Base-by-base conservation (phyloP, 2,888 invertebrate genomes). In the Eristalinus aeneus region DNA sequence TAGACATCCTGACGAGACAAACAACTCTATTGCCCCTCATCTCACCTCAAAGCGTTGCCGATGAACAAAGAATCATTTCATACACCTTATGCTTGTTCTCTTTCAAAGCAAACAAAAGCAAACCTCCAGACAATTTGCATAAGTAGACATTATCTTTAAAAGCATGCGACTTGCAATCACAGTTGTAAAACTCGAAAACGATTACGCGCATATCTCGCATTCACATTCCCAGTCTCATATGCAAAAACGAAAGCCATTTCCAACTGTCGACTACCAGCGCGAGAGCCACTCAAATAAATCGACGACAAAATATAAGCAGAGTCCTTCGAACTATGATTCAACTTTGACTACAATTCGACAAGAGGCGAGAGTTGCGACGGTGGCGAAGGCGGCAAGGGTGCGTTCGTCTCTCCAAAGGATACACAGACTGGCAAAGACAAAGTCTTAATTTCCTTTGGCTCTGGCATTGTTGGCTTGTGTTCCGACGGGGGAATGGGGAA, bases 131-230 rank as follows among this genome's bases (percentile, higher is more conserved):
- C 10, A 39, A 64, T 63, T 63, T 63, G 61, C 61, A 61, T 61
- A 60, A 31, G 31, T 64, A 72, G 46, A 63, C 36, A 80, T 74
- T 80, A 80, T 80, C 79, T 73, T 74, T 80, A 80, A 80, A 80
- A 73, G 73, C 56, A 80, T 64, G 63, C 61, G 53, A 73, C 32
- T 67, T 31, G 27, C 58, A 79, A 79, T 79, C 79, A 73, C 63
- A 46, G 61, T 69, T 71, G 75, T 65, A 71, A 58, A 64, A 75
- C 64, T 71, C 27, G 64, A 46, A 64, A 71, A 27, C 71, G 75
- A 81, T 81, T 81, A 71, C 75, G 36, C 53, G 39, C 54, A 36
- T 73, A 67, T 68, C 79, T 16, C 23, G 58, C 71, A 27, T 46
- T 58, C 11, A 11, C 64, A 78, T 71, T 72, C 23, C 36, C 8